Percentiles rank a stretch among this genome's conserved stretches.
Evolutionary conservation across 2,797 vertebrate genomes (phyloP).

Genomic region (Catamblyrhynchus diadema): DNA sequence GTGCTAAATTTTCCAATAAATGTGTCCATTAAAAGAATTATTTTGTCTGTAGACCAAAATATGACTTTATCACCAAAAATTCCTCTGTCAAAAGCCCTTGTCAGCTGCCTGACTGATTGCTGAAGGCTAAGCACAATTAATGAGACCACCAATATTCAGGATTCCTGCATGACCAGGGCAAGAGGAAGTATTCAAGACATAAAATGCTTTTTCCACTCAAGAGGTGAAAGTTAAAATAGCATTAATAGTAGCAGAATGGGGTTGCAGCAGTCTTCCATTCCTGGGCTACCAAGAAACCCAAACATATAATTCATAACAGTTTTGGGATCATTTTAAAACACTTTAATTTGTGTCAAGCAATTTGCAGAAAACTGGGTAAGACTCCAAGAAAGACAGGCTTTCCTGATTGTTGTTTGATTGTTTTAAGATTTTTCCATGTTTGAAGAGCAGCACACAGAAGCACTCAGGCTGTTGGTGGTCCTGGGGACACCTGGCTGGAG

Average conservation of each 20-base stretch:
- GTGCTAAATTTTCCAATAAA: neutral
- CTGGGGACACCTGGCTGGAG: neutral
- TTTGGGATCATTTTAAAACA: neutral
- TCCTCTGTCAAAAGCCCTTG: neutral
- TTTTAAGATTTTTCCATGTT: accelerated
- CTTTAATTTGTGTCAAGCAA: neutral
- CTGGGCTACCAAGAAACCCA: neutral
- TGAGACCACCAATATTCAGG: neutral
- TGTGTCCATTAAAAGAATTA: neutral
- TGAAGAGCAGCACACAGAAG: neutral
- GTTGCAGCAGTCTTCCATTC: neutral
- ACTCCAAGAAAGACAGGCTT: neutral
- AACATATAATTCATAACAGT: neutral
- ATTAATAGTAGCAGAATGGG: neutral
- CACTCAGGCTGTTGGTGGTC: neutral
- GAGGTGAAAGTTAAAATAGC: neutral
- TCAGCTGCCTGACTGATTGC: neutral
- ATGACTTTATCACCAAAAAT: neutral
- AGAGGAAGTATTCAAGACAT: neutral
- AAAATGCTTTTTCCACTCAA: neutral
- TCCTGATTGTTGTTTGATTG: neutral
- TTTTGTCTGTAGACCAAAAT: neutral
- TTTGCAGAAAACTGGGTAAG: neutral
- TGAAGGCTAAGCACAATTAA: neutral
- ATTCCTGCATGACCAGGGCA: neutral